Evolutionary conservation across 1,140 invertebrate genomes (phyloP), one percentile per base, ranked within the genome.

Genomic region (Lepidurus packardi): DNA sequence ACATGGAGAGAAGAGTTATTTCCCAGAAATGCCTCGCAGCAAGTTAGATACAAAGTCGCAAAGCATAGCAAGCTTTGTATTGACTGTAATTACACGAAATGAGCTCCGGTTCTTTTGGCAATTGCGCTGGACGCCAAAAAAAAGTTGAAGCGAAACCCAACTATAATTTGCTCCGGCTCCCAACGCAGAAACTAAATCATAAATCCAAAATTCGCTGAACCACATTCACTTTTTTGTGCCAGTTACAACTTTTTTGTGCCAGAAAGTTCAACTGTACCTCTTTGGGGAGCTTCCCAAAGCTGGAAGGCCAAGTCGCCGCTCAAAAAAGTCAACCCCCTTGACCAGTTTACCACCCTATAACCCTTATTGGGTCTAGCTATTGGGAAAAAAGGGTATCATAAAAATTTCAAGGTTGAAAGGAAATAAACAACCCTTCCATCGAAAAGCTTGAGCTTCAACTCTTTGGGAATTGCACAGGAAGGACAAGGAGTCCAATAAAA

Each of bases 341-440:
- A 34, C 34, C 34, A 34, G 34, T 34, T 34, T 34, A 34, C 34
- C 34, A 4, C 53, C 21, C 53, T 21, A 13, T 16, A 65, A 65
- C 53, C 53, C 53, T 65, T 65, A 65, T 21, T 65, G 21, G 34
- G 34, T 34, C 34, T 65, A 13, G 13, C 16, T 13, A 21, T n/a
- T 21, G 6, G n/a, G 21, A 65, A 65, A 65, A 65, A 65, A 65
- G 53, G 47, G 53, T 65, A 65, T 16, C 16, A 65, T 65, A 65
- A 65, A 65, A 65, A n/a, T 9, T 65, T 65, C 53, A 21, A 16
- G 53, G 53, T n/a, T 13, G 21, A 16, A 65, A 65, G 0, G 53
- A 16, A 65, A 65, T 65, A 65, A 65, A 65, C 53, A 65, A 65
- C 53, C 53, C 53, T 65, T 65, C 53, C 21, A 21, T 65, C 53